Evolutionary conservation across 1,140 invertebrate genomes (phyloP), one percentile per base, ranked within the genome.

Genomic region (Leptinotarsa defecta): DNA sequence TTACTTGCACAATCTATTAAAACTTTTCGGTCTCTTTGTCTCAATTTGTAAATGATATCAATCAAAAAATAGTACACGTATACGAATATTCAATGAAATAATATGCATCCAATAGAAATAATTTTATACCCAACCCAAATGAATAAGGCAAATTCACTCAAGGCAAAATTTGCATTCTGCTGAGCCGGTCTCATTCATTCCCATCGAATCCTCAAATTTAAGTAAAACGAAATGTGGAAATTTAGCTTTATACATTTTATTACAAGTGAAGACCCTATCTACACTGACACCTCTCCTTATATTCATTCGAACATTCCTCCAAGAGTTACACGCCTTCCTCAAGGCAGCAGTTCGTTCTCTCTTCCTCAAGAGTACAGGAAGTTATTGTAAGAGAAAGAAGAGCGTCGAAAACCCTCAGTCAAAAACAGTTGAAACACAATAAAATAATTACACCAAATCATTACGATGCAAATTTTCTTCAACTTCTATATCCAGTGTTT

Each of bases 401-500:
- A 15, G 63, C 13, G 52, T 48, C 34, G 17, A 27, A 27, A 8
- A 73, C 48, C 49, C 57, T 27, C 17, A 65, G 71, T 48, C n/a
- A 73, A 65, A 64, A 65, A 64, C 71, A 73, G 61, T 43, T 24
- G 71, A 71, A 78, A 78, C 74, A 69, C 67, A 73, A 74, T 78
- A 74, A 78, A 78, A 82, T 83, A 83, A 83, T 83, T 83, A 80
- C 81, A 77, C 80, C 76, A 81, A 78, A 82, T 82, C 82, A 82
- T 83, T 83, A 81, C 69, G 77, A 83, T 83, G 82, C 81, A 83
- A 83, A 83, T 83, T 81, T 83, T 83, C 81, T 81, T 83, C 80
- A 82, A 81, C 78, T 81, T 82, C 80, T 79, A 79, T 80, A 79
- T 78, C 79, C 79, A 79, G 73, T 79, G 79, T 80, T 79, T 81